Conservation (phyloP, 2,797 vertebrate species). For the Meda fulgida region DNA sequence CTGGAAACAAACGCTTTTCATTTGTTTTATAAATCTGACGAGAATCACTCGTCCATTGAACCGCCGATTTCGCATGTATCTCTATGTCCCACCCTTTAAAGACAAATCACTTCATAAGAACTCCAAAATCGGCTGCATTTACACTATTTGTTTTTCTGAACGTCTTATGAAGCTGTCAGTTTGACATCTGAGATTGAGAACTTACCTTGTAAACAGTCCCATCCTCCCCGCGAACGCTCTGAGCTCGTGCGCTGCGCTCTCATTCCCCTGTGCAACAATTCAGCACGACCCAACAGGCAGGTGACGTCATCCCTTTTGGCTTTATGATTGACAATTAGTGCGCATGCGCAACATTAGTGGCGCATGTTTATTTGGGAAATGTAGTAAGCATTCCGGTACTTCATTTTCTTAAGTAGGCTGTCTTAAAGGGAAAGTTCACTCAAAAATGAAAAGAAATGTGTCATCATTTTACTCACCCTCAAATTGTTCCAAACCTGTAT, state of each 20-base stretch:
- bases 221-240: slow-evolving; percentile 46
- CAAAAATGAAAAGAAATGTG: too few species aligned
- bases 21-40: slow-evolving; percentile 16
- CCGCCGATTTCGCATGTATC: neutral
- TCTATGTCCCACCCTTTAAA: slow-evolving; percentile 56
- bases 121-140: neutral
- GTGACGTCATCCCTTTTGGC: slow-evolving; percentile 54
- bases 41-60: neutral
- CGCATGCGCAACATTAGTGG: slow-evolving; percentile 43
- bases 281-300: slow-evolving; percentile 48
- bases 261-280: slow-evolving; percentile 58
- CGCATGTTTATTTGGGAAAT: slow-evolving; percentile 45
- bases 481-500: too few species aligned
- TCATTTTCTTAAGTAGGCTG: too few species aligned
- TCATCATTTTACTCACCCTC: too few species aligned
- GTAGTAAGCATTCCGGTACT: neutral
- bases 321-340: slow-evolving; percentile 4
- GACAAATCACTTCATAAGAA: slow-evolving; percentile 8
- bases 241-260: slow-evolving; percentile 36
- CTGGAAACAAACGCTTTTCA: neutral
- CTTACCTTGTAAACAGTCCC: slow-evolving; percentile 62
- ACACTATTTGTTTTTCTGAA: neutral
- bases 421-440: too few species aligned
- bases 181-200: neutral
- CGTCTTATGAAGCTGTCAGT: slow-evolving; percentile 22